Base-by-base conservation (phyloP, 2,888 invertebrate genomes). In the Megastigmus dorsalis region DNA sequence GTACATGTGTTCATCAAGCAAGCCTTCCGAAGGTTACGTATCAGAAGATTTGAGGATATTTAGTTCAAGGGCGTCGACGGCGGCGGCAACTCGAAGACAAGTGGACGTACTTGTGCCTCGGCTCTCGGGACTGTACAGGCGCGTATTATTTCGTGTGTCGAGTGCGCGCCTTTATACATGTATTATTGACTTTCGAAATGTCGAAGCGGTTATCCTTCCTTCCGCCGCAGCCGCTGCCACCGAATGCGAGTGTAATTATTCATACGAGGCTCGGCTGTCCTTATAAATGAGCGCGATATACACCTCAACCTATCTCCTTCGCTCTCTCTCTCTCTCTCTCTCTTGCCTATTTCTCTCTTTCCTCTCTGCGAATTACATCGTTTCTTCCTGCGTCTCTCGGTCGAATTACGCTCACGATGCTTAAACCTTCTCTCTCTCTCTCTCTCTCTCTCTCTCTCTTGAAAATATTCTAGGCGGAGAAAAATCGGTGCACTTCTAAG, bases 121-220 rank as follows among this genome's bases (percentile, higher is more conserved):
- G n/a, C n/a, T n/a, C n/a, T n/a, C n/a, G 18, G 41, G n/a, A n/a
- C n/a, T 36, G 26, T 59, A 67, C 9, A 43, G n/a, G n/a, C 77
- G 68, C 70, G 69, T 77, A 80, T 79, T 79, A 54, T 54, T 33
- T 4, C 23, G 20, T 13, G 18, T 7, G 13, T 43, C 5, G 10
- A 9, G 30, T 18, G 10, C 30, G 20, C 41, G 23, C 18, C 1
- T 36, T 54, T 28, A 9, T 33, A 9, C 23, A 54, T 54, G 10
- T 79, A 78, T 80, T 79, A 75, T 80, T 78, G 77, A 82, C 79
- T 83, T 82, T 81, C 82, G 79, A 81, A 83, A 83, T 75, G 77
- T 74, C 77, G 20, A 72, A 74, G 75, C 69, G 75, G 79, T 79
- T 80, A 80, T 79, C 79, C 79, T 80, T 80, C 79, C 79, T 78